Percentiles rank a stretch among this genome's conserved stretches.
Evolutionary conservation across 92 coral and sea anemone genomes (phyloP).

Genomic region (Porites divaricata): DNA sequence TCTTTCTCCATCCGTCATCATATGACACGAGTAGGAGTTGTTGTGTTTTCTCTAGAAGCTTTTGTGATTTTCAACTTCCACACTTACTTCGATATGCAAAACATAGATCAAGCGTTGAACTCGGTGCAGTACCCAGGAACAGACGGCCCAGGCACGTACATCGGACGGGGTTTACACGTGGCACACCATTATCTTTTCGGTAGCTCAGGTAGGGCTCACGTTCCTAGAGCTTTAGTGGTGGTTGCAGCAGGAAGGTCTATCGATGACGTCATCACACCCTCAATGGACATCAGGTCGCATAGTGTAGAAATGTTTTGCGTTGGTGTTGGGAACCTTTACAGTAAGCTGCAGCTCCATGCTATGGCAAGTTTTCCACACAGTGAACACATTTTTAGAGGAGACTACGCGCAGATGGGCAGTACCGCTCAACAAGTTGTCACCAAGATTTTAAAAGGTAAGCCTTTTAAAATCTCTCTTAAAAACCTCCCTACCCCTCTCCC

Average conservation of each 20-base stretch:
- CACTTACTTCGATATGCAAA: conserved; percentile 83
- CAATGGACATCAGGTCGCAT: conserved; percentile 67
- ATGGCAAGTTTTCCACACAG: conserved; percentile 93
- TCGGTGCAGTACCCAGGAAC: conserved; percentile 89
- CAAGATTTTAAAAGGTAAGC: conserved; percentile 82
- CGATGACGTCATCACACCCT: conserved; percentile 89
- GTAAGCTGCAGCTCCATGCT: conserved; percentile 87
- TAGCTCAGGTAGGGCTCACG: conserved; percentile 71
- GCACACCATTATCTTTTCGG: conserved; percentile 65
- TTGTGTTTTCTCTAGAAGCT: conserved; percentile 83
- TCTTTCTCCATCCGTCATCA: conserved; percentile 75
- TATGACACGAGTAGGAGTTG: conserved; percentile 80
- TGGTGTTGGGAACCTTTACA: conserved; percentile 79
- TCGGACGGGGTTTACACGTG: conserved; percentile 89
- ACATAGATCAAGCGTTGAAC: conserved; percentile 78
- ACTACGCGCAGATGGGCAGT: conserved; percentile 63
- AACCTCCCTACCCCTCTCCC: too few species aligned
- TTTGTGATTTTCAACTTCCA: conserved; percentile 90
- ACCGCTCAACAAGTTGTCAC: conserved; percentile 88
- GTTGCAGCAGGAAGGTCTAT: conserved; percentile 84
- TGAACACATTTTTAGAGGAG: conserved; percentile 79
- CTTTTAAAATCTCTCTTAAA: too few species aligned
- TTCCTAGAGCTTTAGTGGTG: conserved; percentile 76
- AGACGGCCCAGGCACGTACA: conserved; percentile 91
- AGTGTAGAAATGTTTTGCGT: conserved; percentile 85